Evolutionary conservation across 2,888 invertebrate genomes (phyloP).

Genomic region (Rotaria socialis): DNA sequence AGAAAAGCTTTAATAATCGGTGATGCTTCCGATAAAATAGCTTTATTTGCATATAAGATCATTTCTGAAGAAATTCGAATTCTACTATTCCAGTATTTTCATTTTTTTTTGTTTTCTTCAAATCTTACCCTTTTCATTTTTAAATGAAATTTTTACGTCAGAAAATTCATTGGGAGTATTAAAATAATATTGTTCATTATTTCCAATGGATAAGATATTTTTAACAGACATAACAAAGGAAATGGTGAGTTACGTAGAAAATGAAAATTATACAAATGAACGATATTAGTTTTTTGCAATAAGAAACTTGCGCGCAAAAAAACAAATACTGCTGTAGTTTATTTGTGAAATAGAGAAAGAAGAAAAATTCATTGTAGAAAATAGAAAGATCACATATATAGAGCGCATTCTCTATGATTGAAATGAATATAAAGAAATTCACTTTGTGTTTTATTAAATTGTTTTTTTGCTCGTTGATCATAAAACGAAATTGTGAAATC

Average conservation of each 20-base stretch:
- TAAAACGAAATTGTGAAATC: neutral
- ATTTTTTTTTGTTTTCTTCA: too few relatives aligned
- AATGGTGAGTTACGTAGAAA: too few relatives aligned
- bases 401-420: neutral
- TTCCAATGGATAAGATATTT: too few relatives aligned
- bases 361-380: neutral
- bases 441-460: too few relatives aligned
- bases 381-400: neutral
- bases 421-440: too few relatives aligned
- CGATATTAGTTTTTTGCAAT: neutral
- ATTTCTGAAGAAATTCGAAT: neutral
- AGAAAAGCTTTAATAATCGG: constrained; percentile 9
- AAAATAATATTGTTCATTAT: neutral
- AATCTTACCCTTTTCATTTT: constrained; percentile 9
- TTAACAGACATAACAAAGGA: too few relatives aligned
- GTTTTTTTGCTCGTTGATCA: neutral
- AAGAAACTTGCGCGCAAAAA: neutral
- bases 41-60: constrained; percentile 16
- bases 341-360: neutral
- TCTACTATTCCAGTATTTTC: too few relatives aligned
- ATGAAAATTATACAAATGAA: neutral
- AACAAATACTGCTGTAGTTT: too few relatives aligned
- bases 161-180: constrained; percentile 4
- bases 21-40: constrained; percentile 36
- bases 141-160: constrained; percentile 25